phyloP scores from a whole-genome alignment of 2,888 invertebrate genomes.

The Drosophila formosana region DNA sequence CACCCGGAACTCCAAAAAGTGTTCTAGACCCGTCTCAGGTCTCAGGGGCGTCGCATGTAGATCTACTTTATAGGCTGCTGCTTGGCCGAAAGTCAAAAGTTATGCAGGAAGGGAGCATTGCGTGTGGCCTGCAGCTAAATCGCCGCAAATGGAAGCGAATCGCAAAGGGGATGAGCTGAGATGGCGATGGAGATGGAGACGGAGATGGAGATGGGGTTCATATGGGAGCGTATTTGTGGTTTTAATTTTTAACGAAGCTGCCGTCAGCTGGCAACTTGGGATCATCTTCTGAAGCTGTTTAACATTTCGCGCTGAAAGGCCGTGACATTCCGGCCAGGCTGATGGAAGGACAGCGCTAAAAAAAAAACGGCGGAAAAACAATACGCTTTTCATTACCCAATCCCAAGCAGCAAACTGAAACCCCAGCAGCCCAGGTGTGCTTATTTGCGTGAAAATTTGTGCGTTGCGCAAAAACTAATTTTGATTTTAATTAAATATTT shows the following conservation, averaged over 20 bases:
- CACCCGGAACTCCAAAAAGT: background rate
- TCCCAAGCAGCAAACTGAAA: slow-evolving; percentile 9
- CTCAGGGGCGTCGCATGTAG: slow-evolving; percentile 72
- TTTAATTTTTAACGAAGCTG: slow-evolving; percentile 75
- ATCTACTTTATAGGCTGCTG: slow-evolving; percentile 54
- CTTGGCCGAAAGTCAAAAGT: slow-evolving; percentile 53
- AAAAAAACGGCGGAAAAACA: slow-evolving; percentile 26
- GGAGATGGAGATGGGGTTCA: slow-evolving; percentile 2
- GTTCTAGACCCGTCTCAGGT: slow-evolving; percentile 17
- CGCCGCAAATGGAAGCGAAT: slow-evolving; percentile 32
- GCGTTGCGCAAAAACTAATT: slow-evolving; percentile 66
- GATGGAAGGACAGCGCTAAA: slow-evolving; percentile 52
- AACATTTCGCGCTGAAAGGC: slow-evolving; percentile 54
- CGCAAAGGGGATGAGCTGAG: background rate
- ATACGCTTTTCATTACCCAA: slow-evolving; percentile 48
- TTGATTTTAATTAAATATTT: slow-evolving; percentile 81
- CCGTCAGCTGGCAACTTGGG: slow-evolving; percentile 31
- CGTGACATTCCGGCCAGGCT: slow-evolving; percentile 56
- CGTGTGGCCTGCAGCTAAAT: slow-evolving; percentile 71
- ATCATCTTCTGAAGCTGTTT: slow-evolving; percentile 46
- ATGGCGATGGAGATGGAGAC: background rate
- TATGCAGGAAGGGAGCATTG: slow-evolving; percentile 60
- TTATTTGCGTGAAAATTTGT: slow-evolving; percentile 13
- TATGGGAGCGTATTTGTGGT: slow-evolving; percentile 52
- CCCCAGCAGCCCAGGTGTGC: slow-evolving; percentile 30